Conservation (phyloP, 2,888 invertebrate species). For the Brachylomia viminalis region DNA sequence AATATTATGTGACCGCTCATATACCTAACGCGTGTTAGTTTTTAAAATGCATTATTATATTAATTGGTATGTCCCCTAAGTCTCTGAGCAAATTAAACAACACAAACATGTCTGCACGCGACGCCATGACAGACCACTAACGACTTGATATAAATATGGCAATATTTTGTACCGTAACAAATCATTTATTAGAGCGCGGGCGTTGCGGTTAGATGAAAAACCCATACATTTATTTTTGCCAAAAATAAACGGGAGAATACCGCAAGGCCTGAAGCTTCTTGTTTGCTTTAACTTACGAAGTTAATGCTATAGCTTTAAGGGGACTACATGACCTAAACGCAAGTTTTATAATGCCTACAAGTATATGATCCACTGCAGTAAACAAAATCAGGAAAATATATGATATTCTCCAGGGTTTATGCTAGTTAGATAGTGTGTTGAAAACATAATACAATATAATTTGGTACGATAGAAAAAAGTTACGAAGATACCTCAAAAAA, state of each 20-base stretch:
- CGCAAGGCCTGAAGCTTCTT: not conserved
- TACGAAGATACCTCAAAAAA: no score
- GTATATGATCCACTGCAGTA: no score
- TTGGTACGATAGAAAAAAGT: no score
- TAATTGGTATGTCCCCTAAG: conserved; percentile 34
- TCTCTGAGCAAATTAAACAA: conserved; percentile 22
- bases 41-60: conserved; percentile 26
- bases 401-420: no score
- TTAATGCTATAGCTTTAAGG: not conserved
- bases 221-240: conserved; percentile 10
- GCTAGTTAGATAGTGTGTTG: no score
- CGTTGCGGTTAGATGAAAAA: conserved; percentile 32
- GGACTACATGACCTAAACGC: no score
- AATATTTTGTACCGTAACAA: conserved; percentile 35
- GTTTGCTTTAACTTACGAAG: not conserved
- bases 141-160: conserved; percentile 26
- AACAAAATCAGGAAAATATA: no score
- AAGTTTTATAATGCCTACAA: no score
- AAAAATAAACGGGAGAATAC: conserved; percentile 12
- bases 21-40: conserved; percentile 12
- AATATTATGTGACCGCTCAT: not conserved
- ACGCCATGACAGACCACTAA: conserved; percentile 22
- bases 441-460: no score
- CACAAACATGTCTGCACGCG: conserved; percentile 28
- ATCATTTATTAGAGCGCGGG: conserved; percentile 24